Base-by-base conservation (phyloP, 2,888 invertebrate species). In the Acronicta leporina region DNA sequence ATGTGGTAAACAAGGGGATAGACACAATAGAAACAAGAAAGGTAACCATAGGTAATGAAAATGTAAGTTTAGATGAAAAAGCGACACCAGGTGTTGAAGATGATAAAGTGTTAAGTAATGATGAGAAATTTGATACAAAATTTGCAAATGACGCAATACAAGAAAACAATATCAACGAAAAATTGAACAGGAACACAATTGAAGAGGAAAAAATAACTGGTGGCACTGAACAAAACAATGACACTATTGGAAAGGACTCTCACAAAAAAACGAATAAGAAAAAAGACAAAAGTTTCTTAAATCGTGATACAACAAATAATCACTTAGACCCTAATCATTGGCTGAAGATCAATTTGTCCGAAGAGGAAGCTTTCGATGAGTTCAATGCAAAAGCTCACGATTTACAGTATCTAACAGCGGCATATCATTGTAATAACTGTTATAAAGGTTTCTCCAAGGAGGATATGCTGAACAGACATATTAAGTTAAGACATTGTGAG, bases 381-480 rank as follows among this genome's bases (percentile, higher is more conserved):
- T 92, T 92, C 57, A 79, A 77, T 53, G 80, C 75, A 2, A 85
- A 82, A 66, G 83, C 84, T 0, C 77, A 81, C 4, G 81, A 87
- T 61, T 69, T 82, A 0, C 90, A 87, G 62, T 92, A 90, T 67
- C 56, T 84, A 35, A 70, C 81, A 1, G 88, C 91, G 0, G 72
- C 82, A 2, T 88, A 79, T 54, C 86, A 89, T 69, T 92, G 92
- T 59, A 74, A 73, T 5, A 84, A 86, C 44, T 92, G 92, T 57
- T 87, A 73, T 38, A 92, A 87, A 57, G 86, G 89, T 2, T 92
- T 92, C 61, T 90, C 91, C 0, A 87, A 87, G 56, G 87, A 87
- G 30, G 87, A 90, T 43, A 92, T 90, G 81, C 63, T 89, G 52
- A 81, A 82, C 13, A 80, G 92, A 43, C 92, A 92, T 72, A 75